Evolutionary conservation across 2,888 invertebrate species (phyloP).

Genomic region (Hemistola chrysoprasaria): DNA sequence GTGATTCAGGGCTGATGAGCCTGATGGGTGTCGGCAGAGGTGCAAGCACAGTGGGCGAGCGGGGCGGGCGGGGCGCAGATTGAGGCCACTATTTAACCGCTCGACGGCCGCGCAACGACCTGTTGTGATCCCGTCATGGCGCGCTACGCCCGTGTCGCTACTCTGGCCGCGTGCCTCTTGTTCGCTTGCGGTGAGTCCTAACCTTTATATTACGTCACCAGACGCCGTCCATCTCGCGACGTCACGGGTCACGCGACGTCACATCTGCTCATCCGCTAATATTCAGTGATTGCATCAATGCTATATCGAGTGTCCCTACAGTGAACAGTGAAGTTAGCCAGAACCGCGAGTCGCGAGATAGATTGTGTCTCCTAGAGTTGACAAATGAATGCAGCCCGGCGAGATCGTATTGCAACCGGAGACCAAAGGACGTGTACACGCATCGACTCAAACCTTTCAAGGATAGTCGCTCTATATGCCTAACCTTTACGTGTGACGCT

Average conservation of each 20-base stretch:
- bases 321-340: constrained; percentile 74
- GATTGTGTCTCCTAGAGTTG: constrained; percentile 60
- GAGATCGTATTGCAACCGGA: constrained; percentile 62
- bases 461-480: constrained; percentile 53
- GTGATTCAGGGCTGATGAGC: constrained; percentile 73
- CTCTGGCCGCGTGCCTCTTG: constrained; percentile 81
- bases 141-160: constrained; percentile 82
- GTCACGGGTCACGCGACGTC: constrained; percentile 66
- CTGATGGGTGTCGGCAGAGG: constrained; percentile 75
- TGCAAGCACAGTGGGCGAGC: constrained; percentile 76
- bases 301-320: constrained; percentile 56
- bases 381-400: constrained; percentile 59
- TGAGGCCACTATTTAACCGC: constrained; percentile 82
- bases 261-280: constrained; percentile 52
- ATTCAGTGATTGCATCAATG: constrained; percentile 63
- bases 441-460: constrained; percentile 59
- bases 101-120: constrained; percentile 79
- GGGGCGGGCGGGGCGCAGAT: constrained; percentile 79
- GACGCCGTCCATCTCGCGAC: constrained; percentile 73
- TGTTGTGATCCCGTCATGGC: constrained; percentile 83
- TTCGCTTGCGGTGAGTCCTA: constrained; percentile 82
- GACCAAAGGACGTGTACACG: constrained; percentile 61
- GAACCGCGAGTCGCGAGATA: constrained; percentile 60
- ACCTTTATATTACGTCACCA: constrained; percentile 75
- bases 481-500: constrained; percentile 47